Conservation (phyloP, 2,797 vertebrate species). For the Martes flavigula region DNA sequence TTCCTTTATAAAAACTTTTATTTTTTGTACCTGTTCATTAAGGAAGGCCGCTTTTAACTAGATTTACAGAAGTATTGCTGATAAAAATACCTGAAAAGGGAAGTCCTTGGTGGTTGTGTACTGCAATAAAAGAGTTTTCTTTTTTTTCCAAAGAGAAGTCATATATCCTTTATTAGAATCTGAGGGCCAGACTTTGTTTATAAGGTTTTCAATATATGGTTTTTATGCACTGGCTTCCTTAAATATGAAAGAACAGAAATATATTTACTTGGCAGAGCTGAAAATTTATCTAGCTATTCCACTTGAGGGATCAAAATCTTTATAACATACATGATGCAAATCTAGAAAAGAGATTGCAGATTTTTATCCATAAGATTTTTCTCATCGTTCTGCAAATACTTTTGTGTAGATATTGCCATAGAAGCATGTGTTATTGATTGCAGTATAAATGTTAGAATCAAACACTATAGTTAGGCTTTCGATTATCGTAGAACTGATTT, state of each 20-base stretch:
- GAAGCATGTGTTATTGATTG: not conserved
- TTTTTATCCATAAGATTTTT: not conserved
- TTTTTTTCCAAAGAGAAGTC: not conserved
- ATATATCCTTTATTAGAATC: not conserved
- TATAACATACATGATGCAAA: not conserved
- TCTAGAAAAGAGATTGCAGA: not conserved
- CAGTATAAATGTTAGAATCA: not conserved
- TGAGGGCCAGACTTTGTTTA: conserved; percentile 40
- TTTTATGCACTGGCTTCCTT: not conserved
- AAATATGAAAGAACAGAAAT: conserved; percentile 11
- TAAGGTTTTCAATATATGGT: conserved; percentile 2
- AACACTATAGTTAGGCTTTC: not conserved
- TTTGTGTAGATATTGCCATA: not conserved
- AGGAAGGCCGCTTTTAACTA: conserved; percentile 56
- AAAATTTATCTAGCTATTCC: not conserved
- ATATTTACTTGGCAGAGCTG: conserved; percentile 9
- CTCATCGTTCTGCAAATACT: not conserved
- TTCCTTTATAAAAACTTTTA: conserved; percentile 24
- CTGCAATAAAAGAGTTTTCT: not conserved
- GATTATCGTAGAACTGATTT: not conserved
- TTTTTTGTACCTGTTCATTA: conserved; percentile 64
- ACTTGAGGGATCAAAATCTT: not conserved
- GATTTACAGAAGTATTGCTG: not conserved
- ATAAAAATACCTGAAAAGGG: not conserved
- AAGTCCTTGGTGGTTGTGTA: not conserved